phyloP scores from a whole-genome alignment of 2,888 invertebrate genomes.

The Aplocera efformata region DNA sequence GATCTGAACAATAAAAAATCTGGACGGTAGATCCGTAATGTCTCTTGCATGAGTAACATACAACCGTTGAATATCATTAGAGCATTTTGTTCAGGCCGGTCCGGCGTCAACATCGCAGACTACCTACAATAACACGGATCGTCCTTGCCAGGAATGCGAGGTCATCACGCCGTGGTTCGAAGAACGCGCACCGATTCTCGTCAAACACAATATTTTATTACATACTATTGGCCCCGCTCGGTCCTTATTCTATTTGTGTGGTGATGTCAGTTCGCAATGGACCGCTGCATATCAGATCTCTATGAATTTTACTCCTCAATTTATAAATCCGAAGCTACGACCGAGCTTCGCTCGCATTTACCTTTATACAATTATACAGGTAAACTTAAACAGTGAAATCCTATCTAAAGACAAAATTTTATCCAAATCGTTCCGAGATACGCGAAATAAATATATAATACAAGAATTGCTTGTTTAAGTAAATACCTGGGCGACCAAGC shows the following conservation, averaged over 20 bases:
- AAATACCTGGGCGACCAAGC: too few relatives aligned
- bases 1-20: too few relatives aligned
- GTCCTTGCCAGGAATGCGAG: constrained; percentile 81
- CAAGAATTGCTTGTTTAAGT: too few relatives aligned
- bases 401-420: too few relatives aligned
- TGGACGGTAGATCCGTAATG: too few relatives aligned
- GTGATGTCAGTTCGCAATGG: constrained; percentile 50
- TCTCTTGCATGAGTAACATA: not conserved
- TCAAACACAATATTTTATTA: constrained; percentile 61
- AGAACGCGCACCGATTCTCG: constrained; percentile 65
- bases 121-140: constrained; percentile 51
- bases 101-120: constrained; percentile 33
- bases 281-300: constrained; percentile 36
- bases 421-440: too few relatives aligned
- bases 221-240: constrained; percentile 33
- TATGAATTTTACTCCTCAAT: constrained; percentile 30
- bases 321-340: too few relatives aligned
- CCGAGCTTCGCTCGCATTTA: too few relatives aligned
- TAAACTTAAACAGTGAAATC: too few relatives aligned
- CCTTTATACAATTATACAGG: too few relatives aligned
- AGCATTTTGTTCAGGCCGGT: constrained; percentile 24
- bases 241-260: constrained; percentile 63
- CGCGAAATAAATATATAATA: too few relatives aligned
- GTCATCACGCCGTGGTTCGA: constrained; percentile 66
- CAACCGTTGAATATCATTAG: not conserved